Base-by-base conservation (phyloP, 2,888 invertebrate genomes). In the Pyrrhosoma nymphula region DNA sequence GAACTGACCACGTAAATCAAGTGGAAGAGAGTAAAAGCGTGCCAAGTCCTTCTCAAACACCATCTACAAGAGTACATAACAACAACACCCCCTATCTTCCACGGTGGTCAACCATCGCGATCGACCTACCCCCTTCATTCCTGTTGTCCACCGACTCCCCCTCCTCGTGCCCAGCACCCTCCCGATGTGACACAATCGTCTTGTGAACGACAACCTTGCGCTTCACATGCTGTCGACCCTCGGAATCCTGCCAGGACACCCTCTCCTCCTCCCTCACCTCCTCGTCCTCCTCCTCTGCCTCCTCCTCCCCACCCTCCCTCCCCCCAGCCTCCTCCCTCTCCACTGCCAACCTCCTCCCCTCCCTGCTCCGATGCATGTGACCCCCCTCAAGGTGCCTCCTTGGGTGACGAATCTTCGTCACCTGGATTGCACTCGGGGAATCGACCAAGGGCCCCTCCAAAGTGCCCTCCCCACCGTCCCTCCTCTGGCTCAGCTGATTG, bases 1-100 rank as follows among this genome's bases (percentile, higher is more conserved):
- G 93, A 69, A 47, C 69, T 93, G 93, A 69, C 93, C 93, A 47
- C n/a, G 69, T 93, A 93, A 93, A 93, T 93, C 93, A 93, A 93
- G 69, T 93, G 93, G 93, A 93, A 93, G 93, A 93, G 93, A 93
- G 93, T 69, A 93, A 82, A 91, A 93, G 93, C 75, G 55, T 69
- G 63, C 69, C 69, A 69, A 93, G 93, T 93, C 93, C 69, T 75
- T 69, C 93, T 93, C 69, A 63, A 93, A 93, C 69, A 47, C 93
- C 93, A 93, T 93, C 93, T 93, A 47, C 69, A 82, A 93, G 75
- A 69, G 93, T 26, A 93, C 47, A 47, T n/a, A 63, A 69, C 93
- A 69, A 93, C 47, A 63, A 69, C 47, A 69, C 93, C 93, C 93
- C 93, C 93, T 93, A 93, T 93, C 93, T 93, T 39, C 93, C 93